Evolutionary conservation across 2,113 vertebrate species (phyloP).

Genomic region (Macaca mulatta): DNA sequence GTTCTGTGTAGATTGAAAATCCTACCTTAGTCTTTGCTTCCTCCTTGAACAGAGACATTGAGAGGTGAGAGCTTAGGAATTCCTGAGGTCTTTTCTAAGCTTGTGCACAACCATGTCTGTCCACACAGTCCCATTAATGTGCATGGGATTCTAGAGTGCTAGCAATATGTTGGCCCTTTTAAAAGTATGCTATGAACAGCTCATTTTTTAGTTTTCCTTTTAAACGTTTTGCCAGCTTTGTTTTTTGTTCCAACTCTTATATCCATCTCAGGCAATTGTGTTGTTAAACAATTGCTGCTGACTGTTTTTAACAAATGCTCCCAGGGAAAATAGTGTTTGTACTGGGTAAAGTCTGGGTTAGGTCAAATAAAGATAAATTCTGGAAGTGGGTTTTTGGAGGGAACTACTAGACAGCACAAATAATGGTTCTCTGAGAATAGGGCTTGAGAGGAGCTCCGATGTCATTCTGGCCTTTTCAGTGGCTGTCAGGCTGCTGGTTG

Average conservation of each 20-base stretch:
- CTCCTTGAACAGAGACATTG: neutral
- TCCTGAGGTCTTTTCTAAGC: neutral
- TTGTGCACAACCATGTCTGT: neutral
- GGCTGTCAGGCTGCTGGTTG: neutral
- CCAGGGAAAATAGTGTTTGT: neutral
- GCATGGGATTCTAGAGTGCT: neutral
- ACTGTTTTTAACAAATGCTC: neutral
- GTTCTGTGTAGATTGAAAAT: neutral
- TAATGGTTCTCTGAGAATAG: neutral
- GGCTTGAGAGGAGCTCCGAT: fast-evolving
- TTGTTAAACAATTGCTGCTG: neutral
- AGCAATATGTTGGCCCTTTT: neutral
- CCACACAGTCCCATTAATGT: neutral
- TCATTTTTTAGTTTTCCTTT: neutral
- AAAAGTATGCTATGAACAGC: neutral
- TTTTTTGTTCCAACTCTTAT: neutral
- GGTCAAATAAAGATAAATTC: neutral
- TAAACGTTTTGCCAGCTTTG: neutral
- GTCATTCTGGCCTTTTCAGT: too few species aligned
- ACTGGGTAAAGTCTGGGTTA: neutral
- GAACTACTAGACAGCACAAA: neutral
- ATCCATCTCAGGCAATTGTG: neutral
- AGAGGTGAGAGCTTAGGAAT: neutral
- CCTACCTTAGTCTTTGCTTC: neutral
- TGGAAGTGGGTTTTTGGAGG: neutral